Conservation (phyloP, 2,113 vertebrate species). For the Misgurnus mizolepis region DNA sequence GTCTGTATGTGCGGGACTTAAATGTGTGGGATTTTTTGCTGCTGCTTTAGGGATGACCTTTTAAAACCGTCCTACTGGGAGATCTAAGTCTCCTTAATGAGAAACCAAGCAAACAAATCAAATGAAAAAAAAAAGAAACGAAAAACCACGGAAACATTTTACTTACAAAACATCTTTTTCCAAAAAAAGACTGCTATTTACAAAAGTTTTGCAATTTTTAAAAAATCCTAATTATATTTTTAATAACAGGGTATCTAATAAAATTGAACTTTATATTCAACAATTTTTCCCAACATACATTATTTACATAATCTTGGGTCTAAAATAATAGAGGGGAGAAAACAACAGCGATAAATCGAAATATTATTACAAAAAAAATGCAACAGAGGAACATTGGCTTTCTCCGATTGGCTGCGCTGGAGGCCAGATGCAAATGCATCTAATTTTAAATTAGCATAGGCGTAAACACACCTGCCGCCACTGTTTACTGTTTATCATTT, state of each 20-base stretch:
- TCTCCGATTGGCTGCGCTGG: slow-evolving; percentile 30
- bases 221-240: slow-evolving; percentile 44
- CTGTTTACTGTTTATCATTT: slow-evolving; percentile 30
- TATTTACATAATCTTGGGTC: slow-evolving; percentile 39
- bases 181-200: slow-evolving; percentile 45
- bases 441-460: slow-evolving; percentile 40
- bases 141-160: slow-evolving; percentile 27
- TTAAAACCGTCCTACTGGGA: slow-evolving; percentile 24
- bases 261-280: slow-evolving; percentile 34
- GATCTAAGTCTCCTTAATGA: slow-evolving; percentile 25
- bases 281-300: slow-evolving; percentile 32
- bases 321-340: slow-evolving; percentile 1
- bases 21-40: neutral
- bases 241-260: slow-evolving; percentile 35
- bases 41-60: slow-evolving; percentile 30
- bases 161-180: slow-evolving; percentile 38
- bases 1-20: neutral
- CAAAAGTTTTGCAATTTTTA: slow-evolving; percentile 40
- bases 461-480: slow-evolving; percentile 35
- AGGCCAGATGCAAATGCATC: slow-evolving; percentile 29
- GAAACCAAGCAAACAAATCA: slow-evolving; percentile 9
- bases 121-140: slow-evolving; percentile 11
- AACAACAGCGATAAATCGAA: neutral
- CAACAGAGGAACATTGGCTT: slow-evolving; percentile 23
- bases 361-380: slow-evolving; percentile 18